A percentile compares a stretch with the other conserved stretches of the same genome.
These are phyloP conservation scores for Protobothrops flavoviridis DNA, from an alignment of 2,113 vertebrate genomes.

Conservation along the genomic window DNA sequence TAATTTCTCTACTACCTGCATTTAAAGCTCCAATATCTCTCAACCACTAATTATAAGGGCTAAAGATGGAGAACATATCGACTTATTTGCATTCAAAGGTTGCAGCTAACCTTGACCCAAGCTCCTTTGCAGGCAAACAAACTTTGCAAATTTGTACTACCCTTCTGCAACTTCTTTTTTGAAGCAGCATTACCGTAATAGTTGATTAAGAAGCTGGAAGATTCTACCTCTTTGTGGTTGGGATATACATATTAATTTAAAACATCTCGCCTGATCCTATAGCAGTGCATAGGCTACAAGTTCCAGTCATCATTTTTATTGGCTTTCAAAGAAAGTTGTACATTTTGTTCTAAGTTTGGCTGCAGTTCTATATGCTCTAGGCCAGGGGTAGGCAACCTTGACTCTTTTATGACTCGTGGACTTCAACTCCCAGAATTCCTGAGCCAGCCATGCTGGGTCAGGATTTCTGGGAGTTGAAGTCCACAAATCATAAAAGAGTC, in stretches of 20 bases:
- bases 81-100: background rate
- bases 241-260: background rate
- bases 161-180: background rate
- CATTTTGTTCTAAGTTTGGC: background rate
- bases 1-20: background rate
- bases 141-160: background rate
- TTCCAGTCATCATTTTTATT: background rate
- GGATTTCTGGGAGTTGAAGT: too few relatives aligned
- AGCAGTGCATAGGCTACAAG: background rate
- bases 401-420: too few relatives aligned
- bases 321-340: background rate
- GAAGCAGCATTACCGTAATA: background rate
- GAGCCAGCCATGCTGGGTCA: too few relatives aligned
- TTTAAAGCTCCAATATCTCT: background rate
- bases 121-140: background rate
- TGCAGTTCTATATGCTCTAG: background rate
- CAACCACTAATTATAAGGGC: background rate
- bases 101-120: background rate
- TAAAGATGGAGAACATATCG: background rate
- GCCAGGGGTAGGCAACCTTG: too few relatives aligned
- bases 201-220: background rate
- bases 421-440: too few relatives aligned
- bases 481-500: too few relatives aligned
- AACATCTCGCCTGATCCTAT: background rate
- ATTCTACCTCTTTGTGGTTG: background rate